Conservation (phyloP, 1,140 invertebrate genomes). For the Drosophila guanche region DNA sequence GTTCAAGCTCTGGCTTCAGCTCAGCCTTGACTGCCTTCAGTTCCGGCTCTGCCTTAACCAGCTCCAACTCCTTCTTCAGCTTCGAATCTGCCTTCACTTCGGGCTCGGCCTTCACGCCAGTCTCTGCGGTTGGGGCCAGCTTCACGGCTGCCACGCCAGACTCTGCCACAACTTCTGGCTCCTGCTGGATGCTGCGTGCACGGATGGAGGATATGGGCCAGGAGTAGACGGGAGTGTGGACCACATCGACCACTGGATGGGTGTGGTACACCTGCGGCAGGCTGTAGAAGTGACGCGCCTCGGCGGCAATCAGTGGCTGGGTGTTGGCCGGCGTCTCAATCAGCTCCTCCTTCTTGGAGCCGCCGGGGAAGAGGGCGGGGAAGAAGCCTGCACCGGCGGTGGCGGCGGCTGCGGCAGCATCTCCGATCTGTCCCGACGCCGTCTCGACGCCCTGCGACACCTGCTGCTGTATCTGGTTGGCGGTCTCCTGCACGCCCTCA, state of each 20-base stretch:
- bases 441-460: slow-evolving; percentile 55
- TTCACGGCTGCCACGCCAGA: slow-evolving; percentile 37
- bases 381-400: slow-evolving; percentile 67
- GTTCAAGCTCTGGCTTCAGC: slow-evolving; percentile 19
- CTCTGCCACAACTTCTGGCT: slow-evolving; percentile 35
- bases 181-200: slow-evolving; percentile 68
- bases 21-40: slow-evolving; percentile 38
- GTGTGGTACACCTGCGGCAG: slow-evolving; percentile 70
- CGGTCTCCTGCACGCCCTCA: slow-evolving; percentile 45
- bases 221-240: slow-evolving; percentile 65
- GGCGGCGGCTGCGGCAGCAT: slow-evolving; percentile 61
- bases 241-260: slow-evolving; percentile 69
- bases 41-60: neutral
- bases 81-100: slow-evolving; percentile 12
- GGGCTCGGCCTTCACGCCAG: slow-evolving; percentile 29
- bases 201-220: slow-evolving; percentile 72
- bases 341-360: slow-evolving; percentile 56
- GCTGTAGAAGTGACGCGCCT: slow-evolving; percentile 68
- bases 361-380: slow-evolving; percentile 51
- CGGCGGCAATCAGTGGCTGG: slow-evolving; percentile 60
- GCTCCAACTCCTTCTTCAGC: slow-evolving; percentile 19
- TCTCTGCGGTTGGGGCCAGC: slow-evolving; percentile 28
- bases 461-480: slow-evolving; percentile 64
- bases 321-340: slow-evolving; percentile 75
- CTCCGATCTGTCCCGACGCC: slow-evolving; percentile 55